Evolutionary conservation across 2,888 invertebrate species (phyloP).

Genomic region (Caradrina clavipalpis): DNA sequence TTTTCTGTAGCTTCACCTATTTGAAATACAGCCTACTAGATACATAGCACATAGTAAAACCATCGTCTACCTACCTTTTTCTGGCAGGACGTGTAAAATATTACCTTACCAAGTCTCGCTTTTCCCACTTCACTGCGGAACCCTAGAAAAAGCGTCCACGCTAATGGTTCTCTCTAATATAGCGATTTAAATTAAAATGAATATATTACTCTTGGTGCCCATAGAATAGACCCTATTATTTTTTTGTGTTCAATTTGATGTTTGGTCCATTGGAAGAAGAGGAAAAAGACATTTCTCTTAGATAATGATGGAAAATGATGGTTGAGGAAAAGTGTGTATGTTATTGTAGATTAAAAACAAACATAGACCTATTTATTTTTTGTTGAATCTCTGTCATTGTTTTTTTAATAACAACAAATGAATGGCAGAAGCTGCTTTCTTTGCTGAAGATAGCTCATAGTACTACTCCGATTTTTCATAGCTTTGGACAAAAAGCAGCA

Average conservation of each 20-base stretch:
- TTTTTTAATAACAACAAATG: too few species aligned
- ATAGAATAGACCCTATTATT: constrained; percentile 50
- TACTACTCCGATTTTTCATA: too few species aligned
- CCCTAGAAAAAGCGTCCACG: constrained; percentile 44
- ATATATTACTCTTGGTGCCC: constrained; percentile 53
- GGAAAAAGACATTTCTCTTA: constrained; percentile 19
- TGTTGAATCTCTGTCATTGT: too few species aligned
- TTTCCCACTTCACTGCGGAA: constrained; percentile 22
- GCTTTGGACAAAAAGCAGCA: too few species aligned
- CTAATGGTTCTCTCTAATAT: constrained; percentile 54
- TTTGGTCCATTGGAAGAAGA: constrained; percentile 31
- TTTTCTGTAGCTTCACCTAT: too few species aligned
- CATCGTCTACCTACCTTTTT: background rate
- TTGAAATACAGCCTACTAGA: too few species aligned
- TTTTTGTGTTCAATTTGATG: constrained; percentile 41
- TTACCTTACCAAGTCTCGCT: background rate
- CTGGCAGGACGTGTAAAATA: background rate
- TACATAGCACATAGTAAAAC: background rate
- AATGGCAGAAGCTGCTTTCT: too few species aligned
- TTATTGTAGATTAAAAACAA: too few species aligned
- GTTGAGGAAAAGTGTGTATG: constrained; percentile 7
- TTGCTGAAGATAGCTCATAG: too few species aligned
- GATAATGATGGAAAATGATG: constrained; percentile 9
- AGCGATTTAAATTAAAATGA: constrained; percentile 65
- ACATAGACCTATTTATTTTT: too few species aligned